Base-by-base conservation (phyloP, 1,140 invertebrate species). In the Dendrolimus kikuchii region DNA sequence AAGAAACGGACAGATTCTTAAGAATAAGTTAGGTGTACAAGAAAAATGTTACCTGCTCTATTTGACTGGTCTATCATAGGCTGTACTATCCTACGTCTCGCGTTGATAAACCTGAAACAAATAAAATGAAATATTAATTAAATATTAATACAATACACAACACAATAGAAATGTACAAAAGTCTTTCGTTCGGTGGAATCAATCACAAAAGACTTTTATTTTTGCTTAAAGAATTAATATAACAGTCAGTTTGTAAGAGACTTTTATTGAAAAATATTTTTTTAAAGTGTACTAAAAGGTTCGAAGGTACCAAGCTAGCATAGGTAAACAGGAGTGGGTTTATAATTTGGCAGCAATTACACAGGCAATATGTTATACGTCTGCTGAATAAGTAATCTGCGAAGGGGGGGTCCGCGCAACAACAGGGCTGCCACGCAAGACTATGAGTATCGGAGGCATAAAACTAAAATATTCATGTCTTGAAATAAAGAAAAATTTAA, bases 21-120 rank as follows among this genome's bases (percentile, higher is more conserved):
- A 23, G 41, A 42, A 42, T 47, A 37, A 37, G 46, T 47, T 59
- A 57, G 64, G 64, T 68, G 77, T 81, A 79, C 67, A 81, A 83
- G 76, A 83, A 79, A 81, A 84, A 86, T 92, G 90, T 94, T 93
- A 96, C 97, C 97, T 91, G 97, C 96, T 93, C 97, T 92, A 92
- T 99, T 99, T 83, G 96, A 98, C 91, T 95, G 96, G 91, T 97
- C 97, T 77, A 98, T 97, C 95, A 98, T 96, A 51, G 96, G 96
- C 82, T 97, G 97, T 63, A 99, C 95, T 89, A 99, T 99, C 91
- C 97, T 93, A 89, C 97, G 94, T 89, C 97, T 92, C 77, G 97
- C 97, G 88, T 99, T 99, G 87, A 99, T 99, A 88, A 99, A 99
- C 97, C 97, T 95, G 92, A 56, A 93, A 93, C 77, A 90, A 72